These are phyloP conservation scores for Lucilia cuprina DNA, from an alignment of 1,140 invertebrate species.

Conservation along the genomic window DNA sequence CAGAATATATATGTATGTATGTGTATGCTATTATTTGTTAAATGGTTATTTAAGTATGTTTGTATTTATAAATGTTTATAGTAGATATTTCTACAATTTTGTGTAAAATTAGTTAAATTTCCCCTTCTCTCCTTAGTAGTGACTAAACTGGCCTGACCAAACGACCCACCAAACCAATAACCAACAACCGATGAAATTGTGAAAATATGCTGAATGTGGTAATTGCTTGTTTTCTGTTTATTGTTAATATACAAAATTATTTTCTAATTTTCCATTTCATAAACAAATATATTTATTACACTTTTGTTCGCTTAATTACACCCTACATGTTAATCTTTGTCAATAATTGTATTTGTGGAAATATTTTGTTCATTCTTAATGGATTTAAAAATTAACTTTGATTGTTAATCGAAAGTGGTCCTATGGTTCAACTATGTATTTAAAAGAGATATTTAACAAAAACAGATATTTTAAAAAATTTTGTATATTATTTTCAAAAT, in stretches of 20 bases:
- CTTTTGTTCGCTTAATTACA: not conserved
- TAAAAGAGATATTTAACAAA: no score
- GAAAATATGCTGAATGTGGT: slow-evolving; percentile 14
- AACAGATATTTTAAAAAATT: no score
- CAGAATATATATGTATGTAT: not conserved
- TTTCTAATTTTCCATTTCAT: slow-evolving; percentile 18
- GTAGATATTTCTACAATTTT: not conserved
- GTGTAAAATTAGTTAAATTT: not conserved
- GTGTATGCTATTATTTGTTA: not conserved
- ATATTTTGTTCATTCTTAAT: no score
- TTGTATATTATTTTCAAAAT: no score
- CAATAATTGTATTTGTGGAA: no score
- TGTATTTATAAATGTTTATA: not conserved
- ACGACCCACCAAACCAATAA: not conserved
- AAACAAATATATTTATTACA: slow-evolving; percentile 16
- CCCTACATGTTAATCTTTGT: not conserved
- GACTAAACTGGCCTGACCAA: not conserved
- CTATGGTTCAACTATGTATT: no score
- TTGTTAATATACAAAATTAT: not conserved
- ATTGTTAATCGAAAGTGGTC: no score
- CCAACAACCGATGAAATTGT: not conserved
- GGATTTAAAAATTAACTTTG: no score
- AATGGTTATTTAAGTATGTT: not conserved
- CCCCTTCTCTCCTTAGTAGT: not conserved
- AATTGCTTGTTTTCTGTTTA: slow-evolving; percentile 14